These are phyloP conservation scores for Eueremaeus valkanovi DNA, from an alignment of 2,888 invertebrate genomes.

Conservation along the genomic window DNA sequence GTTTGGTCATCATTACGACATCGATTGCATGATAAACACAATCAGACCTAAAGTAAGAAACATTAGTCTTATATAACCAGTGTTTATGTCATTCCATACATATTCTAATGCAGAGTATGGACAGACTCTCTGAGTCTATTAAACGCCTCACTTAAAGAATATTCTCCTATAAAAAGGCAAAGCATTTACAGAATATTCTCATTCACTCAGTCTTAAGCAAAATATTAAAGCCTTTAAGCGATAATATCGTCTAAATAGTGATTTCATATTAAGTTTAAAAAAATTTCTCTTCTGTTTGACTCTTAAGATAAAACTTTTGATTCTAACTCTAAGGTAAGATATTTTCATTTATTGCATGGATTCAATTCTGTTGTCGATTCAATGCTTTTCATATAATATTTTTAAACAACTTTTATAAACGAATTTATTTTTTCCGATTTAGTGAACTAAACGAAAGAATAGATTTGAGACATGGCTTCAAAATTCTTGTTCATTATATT, in stretches of 20 bases:
- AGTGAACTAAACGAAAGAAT: not conserved
- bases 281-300: no score
- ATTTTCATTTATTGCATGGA: no score
- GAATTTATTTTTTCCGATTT: not conserved
- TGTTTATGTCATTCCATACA: not conserved
- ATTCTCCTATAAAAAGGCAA: not conserved
- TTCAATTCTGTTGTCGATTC: not conserved
- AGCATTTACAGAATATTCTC: not conserved
- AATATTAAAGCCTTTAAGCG: no score
- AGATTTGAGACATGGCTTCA: not conserved
- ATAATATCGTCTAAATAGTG: no score
- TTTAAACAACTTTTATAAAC: not conserved
- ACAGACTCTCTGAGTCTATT: not conserved
- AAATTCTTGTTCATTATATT: not conserved
- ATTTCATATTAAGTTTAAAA: no score
- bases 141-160: not conserved
- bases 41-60: not conserved
- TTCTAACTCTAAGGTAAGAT: no score
- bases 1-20: not conserved
- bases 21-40: no score
- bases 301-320: no score
- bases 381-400: no score
- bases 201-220: no score
- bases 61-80: not conserved
- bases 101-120: no score